Conservation (phyloP, 2,797 vertebrate genomes). For the Knipowitschia caucasica region DNA sequence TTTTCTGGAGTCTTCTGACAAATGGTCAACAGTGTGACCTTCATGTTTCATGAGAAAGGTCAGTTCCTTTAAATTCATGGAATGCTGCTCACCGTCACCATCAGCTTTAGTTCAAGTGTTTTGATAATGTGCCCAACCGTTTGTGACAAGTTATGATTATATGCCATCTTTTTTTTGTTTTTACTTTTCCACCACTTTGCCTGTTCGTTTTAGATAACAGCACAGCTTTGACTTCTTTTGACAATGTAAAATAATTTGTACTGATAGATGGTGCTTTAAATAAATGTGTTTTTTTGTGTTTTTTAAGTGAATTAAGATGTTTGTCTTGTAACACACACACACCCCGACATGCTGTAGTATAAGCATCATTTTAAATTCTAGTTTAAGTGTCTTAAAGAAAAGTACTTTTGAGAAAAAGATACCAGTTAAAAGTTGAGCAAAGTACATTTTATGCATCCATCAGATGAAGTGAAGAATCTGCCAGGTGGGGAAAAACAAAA, state of each 20-base stretch:
- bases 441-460: too few species aligned
- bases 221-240: not conserved
- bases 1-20: too few species aligned
- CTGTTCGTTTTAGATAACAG: not conserved
- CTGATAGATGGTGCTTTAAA: slow-evolving; percentile 70
- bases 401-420: too few species aligned
- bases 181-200: slow-evolving; percentile 21
- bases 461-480: not conserved
- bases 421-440: too few species aligned
- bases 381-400: too few species aligned
- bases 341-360: not conserved
- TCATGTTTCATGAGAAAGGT: not conserved
- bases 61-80: too few species aligned
- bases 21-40: too few species aligned
- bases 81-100: slow-evolving; percentile 6
- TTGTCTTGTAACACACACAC: not conserved
- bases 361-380: too few species aligned
- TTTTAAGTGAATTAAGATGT: slow-evolving; percentile 9
- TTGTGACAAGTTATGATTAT: slow-evolving; percentile 16
- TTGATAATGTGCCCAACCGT: not conserved
- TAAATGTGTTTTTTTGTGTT: slow-evolving; percentile 63
- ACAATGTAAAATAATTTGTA: slow-evolving; percentile 38
- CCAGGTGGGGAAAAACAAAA: not conserved
- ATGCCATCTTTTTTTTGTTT: slow-evolving; percentile 32
- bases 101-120: slow-evolving; percentile 19